A percentile compares a stretch with the other conserved stretches of the same genome.
Evolutionary conservation across 1,140 invertebrate genomes (phyloP).

Genomic region (Rhagoletis pomonella): DNA sequence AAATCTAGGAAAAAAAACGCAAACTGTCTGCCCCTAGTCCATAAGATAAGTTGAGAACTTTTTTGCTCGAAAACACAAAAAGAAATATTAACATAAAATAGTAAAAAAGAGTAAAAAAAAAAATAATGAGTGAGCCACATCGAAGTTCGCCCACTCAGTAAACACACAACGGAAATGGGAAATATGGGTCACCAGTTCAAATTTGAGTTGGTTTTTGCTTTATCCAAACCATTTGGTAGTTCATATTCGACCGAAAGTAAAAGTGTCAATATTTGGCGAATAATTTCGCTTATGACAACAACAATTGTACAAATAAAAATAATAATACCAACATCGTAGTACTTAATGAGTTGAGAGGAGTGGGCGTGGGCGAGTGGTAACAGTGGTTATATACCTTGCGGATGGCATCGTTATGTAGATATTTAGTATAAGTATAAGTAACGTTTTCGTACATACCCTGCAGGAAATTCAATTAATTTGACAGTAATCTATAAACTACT

Average conservation of each 20-base stretch:
- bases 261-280: conserved; percentile 32
- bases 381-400: too few species aligned
- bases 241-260: not conserved
- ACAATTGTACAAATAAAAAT: conserved; percentile 1
- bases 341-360: not conserved
- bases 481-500: too few species aligned
- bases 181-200: conserved; percentile 31
- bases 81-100: not conserved
- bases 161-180: not conserved
- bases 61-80: not conserved
- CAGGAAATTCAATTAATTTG: too few species aligned
- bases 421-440: not conserved
- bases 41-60: too few species aligned
- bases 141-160: not conserved
- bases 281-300: conserved; percentile 23
- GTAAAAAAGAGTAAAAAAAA: not conserved
- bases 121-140: too few species aligned
- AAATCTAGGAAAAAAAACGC: too few species aligned
- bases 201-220: not conserved
- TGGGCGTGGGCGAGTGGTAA: not conserved
- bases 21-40: too few species aligned
- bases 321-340: not conserved
- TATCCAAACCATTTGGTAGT: not conserved
- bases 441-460: not conserved
- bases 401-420: not conserved